Evolutionary conservation across 2,888 invertebrate species (phyloP).

Genomic region (Microctonus aethiopoides): DNA sequence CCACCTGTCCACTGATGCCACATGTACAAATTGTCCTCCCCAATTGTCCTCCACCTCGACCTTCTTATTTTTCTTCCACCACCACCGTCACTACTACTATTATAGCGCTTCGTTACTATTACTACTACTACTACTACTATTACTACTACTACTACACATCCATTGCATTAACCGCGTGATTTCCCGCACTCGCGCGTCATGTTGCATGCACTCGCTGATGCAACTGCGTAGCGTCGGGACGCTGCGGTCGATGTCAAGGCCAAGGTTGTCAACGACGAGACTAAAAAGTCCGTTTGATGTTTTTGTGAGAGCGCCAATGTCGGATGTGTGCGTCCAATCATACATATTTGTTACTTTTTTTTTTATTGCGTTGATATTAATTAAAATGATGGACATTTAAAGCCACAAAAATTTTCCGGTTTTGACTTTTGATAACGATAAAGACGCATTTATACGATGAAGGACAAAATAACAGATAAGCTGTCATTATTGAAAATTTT

Average conservation of each 20-base stretch:
- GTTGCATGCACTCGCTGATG: conserved; percentile 50
- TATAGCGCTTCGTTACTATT: background rate
- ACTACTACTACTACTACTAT: background rate
- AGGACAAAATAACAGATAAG: background rate
- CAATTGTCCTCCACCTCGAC: background rate
- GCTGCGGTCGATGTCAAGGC: conserved; percentile 64
- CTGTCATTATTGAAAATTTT: background rate
- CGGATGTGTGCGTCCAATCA: background rate
- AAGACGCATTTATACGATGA: background rate
- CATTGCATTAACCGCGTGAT: conserved; percentile 3
- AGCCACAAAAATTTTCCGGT: conserved; percentile 6
- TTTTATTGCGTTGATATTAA: no score
- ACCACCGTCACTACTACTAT: background rate
- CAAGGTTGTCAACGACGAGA: conserved; percentile 51
- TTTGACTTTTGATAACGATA: conserved; percentile 9
- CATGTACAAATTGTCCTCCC: conserved; percentile 3
- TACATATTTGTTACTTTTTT: background rate
- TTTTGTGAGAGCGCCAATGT: background rate
- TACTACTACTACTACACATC: background rate
- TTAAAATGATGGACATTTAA: no score
- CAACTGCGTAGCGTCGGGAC: conserved; percentile 65
- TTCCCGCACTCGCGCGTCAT: conserved; percentile 17
- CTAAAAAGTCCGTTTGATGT: conserved; percentile 20
- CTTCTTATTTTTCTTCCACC: conserved; percentile 29
- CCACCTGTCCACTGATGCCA: conserved; percentile 38